Percentiles rank a stretch among this genome's conserved stretches.
Evolutionary conservation across 2,888 invertebrate genomes (phyloP).

Genomic region (Drosophila nigricruria): DNA sequence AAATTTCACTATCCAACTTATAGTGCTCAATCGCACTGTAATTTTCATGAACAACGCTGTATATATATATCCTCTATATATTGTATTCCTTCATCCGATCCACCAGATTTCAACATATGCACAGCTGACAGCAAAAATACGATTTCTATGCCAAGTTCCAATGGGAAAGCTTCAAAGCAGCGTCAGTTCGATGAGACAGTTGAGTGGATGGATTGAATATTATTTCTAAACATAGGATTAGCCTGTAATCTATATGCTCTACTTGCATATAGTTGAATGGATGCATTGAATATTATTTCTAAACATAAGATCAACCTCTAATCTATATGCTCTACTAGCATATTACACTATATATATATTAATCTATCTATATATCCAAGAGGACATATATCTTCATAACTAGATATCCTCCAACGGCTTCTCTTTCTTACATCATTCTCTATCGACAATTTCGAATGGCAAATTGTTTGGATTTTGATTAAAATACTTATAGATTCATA

Average conservation of each 20-base stretch:
- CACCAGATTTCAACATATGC: not conserved
- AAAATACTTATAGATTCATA: slow-evolving; percentile 24
- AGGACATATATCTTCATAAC: not conserved
- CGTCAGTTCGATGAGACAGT: not conserved
- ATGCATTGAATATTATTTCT: not conserved
- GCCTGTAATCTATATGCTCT: not conserved
- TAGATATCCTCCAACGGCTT: not conserved
- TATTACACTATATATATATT: not conserved
- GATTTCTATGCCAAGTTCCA: not conserved
- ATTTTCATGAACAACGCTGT: no score
- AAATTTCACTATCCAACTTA: not conserved
- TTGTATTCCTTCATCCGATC: not conserved
- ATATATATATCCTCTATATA: not conserved
- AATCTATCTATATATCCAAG: no score
- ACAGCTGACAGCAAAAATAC: not conserved
- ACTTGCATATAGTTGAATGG: not conserved
- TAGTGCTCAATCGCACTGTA: not conserved
- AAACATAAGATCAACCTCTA: not conserved
- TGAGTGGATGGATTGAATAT: not conserved
- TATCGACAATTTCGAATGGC: no score
- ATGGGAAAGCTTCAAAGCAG: not conserved
- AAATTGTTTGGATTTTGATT: not conserved
- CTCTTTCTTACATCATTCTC: no score
- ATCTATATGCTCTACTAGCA: not conserved
- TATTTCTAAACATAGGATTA: no score